phyloP scores from a whole-genome alignment of 2,888 invertebrate species.

The Fragum whitleyi region DNA sequence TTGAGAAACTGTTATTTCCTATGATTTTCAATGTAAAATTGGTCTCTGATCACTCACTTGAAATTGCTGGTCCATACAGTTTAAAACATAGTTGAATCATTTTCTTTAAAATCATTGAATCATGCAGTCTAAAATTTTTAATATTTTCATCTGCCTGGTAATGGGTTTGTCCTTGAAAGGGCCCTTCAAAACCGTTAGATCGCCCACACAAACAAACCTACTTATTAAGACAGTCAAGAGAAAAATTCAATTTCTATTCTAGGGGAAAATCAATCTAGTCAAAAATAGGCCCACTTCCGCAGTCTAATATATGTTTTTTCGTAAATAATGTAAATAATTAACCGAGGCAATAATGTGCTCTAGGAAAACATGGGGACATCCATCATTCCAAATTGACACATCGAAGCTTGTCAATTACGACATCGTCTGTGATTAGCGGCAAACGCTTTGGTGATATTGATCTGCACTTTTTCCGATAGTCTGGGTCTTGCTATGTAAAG shows the following conservation, averaged over 20 bases:
- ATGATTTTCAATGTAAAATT: no score
- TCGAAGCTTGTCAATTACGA: constrained; percentile 39
- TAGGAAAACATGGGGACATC: constrained; percentile 12
- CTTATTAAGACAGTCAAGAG: background rate
- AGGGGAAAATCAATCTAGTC: background rate
- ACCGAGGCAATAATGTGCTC: constrained; percentile 19
- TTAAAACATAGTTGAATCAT: no score
- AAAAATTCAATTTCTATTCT: background rate
- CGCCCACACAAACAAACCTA: no score
- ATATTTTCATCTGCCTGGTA: no score
- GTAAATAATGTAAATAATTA: constrained; percentile 28
- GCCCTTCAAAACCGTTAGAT: no score
- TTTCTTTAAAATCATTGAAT: no score
- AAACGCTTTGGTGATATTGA: constrained; percentile 12
- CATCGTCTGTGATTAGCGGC: constrained; percentile 21
- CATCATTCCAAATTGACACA: constrained; percentile 38
- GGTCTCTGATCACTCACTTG: no score
- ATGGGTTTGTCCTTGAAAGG: no score
- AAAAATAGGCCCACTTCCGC: constrained; percentile 2
- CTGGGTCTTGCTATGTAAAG: background rate
- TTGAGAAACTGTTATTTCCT: no score
- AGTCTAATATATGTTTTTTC: constrained; percentile 12
- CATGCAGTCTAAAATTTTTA: no score
- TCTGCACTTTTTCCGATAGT: constrained; percentile 14
- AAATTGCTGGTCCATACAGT: no score